Evolutionary conservation across 2,113 vertebrate species (phyloP).

Genomic region (Tauraco erythrolophus): DNA sequence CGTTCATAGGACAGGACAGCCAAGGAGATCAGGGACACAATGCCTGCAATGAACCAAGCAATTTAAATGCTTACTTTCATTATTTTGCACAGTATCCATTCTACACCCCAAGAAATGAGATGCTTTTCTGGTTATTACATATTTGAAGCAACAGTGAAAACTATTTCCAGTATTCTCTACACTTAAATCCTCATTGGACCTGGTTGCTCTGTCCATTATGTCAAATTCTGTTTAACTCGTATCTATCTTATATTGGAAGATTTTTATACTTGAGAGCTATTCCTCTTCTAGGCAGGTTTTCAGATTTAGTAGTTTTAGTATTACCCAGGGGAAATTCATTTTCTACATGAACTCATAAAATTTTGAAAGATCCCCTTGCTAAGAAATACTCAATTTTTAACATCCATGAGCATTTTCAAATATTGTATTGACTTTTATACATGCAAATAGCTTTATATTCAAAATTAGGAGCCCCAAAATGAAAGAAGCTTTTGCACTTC

Average conservation of each 20-base stretch:
- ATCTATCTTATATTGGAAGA: background rate
- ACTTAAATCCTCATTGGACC: background rate
- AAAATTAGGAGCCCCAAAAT: background rate
- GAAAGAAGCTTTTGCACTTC: background rate
- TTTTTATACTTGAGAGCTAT: background rate
- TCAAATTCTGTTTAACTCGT: background rate
- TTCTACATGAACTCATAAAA: background rate
- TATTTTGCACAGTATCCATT: background rate
- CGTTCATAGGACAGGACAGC: slow-evolving; percentile 88
- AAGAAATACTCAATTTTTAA: background rate
- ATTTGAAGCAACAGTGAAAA: background rate
- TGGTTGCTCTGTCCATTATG: background rate
- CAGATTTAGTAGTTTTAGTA: background rate
- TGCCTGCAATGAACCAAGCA: slow-evolving; percentile 73
- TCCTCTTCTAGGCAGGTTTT: background rate
- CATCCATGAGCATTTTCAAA: background rate
- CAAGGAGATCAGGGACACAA: slow-evolving; percentile 89
- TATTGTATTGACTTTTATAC: background rate
- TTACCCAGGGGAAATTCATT: background rate
- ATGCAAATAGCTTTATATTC: background rate
- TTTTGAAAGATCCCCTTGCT: background rate
- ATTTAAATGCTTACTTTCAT: background rate
- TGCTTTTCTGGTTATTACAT: background rate
- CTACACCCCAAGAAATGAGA: background rate
- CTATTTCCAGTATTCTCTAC: background rate